A percentile compares a stretch with the other conserved stretches of the same genome.
Conservation (phyloP, 2,113 vertebrate genomes). For the Phylloscopus whistleri region DNA sequence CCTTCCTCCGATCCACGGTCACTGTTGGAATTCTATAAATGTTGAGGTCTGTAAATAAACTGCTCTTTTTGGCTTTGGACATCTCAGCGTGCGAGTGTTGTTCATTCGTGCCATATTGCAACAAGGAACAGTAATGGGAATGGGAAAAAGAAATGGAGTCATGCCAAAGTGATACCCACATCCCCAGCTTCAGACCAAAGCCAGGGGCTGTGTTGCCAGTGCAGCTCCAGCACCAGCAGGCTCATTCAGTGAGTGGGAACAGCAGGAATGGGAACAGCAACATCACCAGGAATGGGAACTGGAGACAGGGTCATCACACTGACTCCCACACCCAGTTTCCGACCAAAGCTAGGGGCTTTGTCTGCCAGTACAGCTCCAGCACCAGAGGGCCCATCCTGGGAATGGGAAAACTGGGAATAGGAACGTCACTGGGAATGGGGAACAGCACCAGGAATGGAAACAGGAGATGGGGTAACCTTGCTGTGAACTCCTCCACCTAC, state of each 20-base stretch:
- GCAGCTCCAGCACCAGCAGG: background rate
- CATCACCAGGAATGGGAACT: background rate
- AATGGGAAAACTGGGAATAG: background rate
- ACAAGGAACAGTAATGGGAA: background rate
- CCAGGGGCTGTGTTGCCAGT: constrained; percentile 83
- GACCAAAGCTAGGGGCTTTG: background rate
- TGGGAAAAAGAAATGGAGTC: background rate
- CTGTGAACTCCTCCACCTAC: background rate
- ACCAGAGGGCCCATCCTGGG: constrained; percentile 81
- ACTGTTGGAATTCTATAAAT: too few relatives aligned
- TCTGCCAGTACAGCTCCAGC: constrained; percentile 81
- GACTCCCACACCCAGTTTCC: background rate
- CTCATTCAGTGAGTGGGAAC: background rate
- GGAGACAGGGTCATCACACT: background rate
- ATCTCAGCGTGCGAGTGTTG: too few relatives aligned
- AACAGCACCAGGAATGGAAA: background rate
- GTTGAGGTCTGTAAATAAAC: too few relatives aligned
- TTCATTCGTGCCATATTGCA: too few relatives aligned
- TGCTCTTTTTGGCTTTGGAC: too few relatives aligned
- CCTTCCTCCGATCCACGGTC: too few relatives aligned
- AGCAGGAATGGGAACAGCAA: background rate
- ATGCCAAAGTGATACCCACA: background rate
- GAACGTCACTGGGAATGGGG: background rate
- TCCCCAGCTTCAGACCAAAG: background rate
- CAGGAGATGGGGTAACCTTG: background rate